phyloP scores from a whole-genome alignment of 2,888 invertebrate species.

The Lithosia quadra region DNA sequence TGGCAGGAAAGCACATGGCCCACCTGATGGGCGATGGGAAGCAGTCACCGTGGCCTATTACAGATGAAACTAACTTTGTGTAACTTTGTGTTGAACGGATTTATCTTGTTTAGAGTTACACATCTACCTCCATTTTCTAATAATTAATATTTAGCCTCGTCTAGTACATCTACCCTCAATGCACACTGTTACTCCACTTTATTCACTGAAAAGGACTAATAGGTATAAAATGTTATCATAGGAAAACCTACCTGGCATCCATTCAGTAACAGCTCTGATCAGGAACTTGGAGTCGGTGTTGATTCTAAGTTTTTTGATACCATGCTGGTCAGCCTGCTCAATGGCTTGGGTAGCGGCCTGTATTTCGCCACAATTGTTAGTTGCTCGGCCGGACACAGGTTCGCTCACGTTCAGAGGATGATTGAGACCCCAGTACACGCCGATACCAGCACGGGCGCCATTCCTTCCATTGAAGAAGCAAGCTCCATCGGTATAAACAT shows the following conservation, averaged over 20 bases:
- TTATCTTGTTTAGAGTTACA: too few relatives aligned
- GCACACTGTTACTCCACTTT: too few relatives aligned
- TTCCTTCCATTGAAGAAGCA: constrained; percentile 93
- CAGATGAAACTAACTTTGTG: too few relatives aligned
- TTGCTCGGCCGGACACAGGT: constrained; percentile 93
- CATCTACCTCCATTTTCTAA: too few relatives aligned
- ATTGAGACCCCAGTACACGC: constrained; percentile 95
- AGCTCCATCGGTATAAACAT: constrained; percentile 97
- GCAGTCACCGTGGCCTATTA: too few relatives aligned
- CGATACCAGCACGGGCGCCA: constrained; percentile 94
- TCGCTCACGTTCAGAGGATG: constrained; percentile 93
- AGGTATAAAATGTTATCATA: not conserved
- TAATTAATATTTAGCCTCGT: too few relatives aligned
- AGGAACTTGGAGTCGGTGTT: constrained; percentile 97
- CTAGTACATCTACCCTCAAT: too few relatives aligned
- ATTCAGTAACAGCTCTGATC: constrained; percentile 93
- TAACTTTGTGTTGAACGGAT: not conserved
- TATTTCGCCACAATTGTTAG: constrained; percentile 99
- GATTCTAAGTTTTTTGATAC: constrained; percentile 90
- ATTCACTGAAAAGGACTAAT: not conserved
- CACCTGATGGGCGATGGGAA: too few relatives aligned
- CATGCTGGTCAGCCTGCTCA: constrained; percentile 88
- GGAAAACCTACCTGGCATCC: constrained; percentile 89
- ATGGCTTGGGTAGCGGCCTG: constrained; percentile 95
- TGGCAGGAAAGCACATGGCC: too few relatives aligned